A percentile compares a stretch with the other conserved stretches of the same genome.
Conservation (phyloP, 2,797 vertebrate genomes). For the Pangasius mekongensis region DNA sequence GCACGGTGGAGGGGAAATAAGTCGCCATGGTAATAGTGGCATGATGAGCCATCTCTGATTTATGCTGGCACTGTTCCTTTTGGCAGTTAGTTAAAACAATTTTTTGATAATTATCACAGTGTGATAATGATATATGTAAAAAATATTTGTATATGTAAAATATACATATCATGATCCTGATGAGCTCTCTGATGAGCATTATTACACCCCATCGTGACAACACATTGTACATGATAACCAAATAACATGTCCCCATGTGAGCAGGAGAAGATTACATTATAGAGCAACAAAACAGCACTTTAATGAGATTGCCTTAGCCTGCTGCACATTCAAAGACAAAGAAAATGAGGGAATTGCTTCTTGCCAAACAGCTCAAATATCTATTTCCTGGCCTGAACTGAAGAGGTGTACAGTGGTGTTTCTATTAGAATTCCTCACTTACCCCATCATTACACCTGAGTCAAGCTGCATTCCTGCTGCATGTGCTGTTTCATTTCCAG, state of each 20-base stretch:
- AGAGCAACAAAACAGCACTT: conserved; percentile 34
- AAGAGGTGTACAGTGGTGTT: conserved; percentile 62
- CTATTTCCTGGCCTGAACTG: conserved; percentile 52
- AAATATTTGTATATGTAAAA: background rate
- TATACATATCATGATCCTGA: background rate
- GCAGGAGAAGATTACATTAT: conserved; percentile 34
- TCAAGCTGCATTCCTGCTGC: conserved; percentile 22
- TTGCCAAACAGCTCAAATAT: conserved; percentile 68
- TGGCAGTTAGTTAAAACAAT: background rate
- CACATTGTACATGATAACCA: conserved; percentile 23
- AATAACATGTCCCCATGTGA: conserved; percentile 18
- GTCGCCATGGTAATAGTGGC: conserved; percentile 41
- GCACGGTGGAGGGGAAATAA: conserved; percentile 58
- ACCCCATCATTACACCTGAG: conserved; percentile 58
- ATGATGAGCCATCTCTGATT: conserved; percentile 44
- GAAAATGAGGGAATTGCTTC: conserved; percentile 61
- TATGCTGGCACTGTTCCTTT: conserved; percentile 30
- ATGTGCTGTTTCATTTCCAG: conserved; percentile 27
- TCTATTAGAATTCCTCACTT: conserved; percentile 61
- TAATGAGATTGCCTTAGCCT: conserved; percentile 39
- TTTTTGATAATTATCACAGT: conserved; percentile 47
- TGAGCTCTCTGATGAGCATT: conserved; percentile 31
- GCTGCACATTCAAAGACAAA: conserved; percentile 24
- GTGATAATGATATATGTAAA: background rate
- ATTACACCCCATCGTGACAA: conserved; percentile 10